Evolutionary conservation across 2,113 vertebrate species (phyloP).

Genomic region (Urocolius indicus): DNA sequence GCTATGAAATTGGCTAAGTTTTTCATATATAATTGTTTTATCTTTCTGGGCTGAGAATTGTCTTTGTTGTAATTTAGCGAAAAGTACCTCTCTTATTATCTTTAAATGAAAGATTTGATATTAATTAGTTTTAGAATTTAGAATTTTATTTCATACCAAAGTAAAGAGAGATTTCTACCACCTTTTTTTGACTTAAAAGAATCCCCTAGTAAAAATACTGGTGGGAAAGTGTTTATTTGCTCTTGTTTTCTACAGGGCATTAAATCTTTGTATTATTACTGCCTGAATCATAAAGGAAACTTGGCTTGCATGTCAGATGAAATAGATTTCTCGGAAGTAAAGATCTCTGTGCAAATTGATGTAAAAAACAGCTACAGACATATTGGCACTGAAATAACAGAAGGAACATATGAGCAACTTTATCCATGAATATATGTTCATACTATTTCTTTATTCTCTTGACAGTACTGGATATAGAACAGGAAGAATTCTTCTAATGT

Average conservation of each 20-base stretch:
- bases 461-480: fast-evolving
- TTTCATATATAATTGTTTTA: background rate
- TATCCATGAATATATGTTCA: background rate
- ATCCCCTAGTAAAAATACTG: fast-evolving
- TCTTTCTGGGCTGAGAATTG: background rate
- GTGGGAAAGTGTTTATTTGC: background rate
- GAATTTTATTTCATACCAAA: background rate
- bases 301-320: background rate
- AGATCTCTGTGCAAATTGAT: background rate
- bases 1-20: background rate
- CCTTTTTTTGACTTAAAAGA: background rate
- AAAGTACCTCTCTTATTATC: background rate
- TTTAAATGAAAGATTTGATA: background rate
- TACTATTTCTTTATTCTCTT: background rate
- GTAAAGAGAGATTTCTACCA: background rate
- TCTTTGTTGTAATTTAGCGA: background rate
- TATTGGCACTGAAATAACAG: background rate
- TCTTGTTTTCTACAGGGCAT: background rate
- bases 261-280: background rate
- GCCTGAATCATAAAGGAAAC: background rate
- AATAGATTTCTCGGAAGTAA: background rate
- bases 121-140: background rate
- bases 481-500: background rate
- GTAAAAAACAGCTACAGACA: background rate
- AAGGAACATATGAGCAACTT: background rate